Evolutionary conservation across 1,140 invertebrate species (phyloP), one percentile per base, ranked within the genome.

Genomic region (Bombus superbus): DNA sequence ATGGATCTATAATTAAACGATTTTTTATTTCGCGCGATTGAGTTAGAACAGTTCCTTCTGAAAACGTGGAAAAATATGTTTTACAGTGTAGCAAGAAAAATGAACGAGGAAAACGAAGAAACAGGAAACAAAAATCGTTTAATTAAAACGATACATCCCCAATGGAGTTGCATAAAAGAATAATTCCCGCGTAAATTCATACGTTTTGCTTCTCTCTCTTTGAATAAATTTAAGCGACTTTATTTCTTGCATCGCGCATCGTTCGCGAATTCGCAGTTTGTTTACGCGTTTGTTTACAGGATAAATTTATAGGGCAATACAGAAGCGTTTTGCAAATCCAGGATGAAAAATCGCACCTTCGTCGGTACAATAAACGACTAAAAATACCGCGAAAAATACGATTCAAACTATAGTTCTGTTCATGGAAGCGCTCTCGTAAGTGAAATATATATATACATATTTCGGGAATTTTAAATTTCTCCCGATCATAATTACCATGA

Each of bases 301-400:
- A 15, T 3, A 38, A 80, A 85, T 80, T 80, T 85, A 85, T 80
- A 72, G 66, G n/a, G 3, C 15, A 25, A 73, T 44, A 25, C 42
- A 57, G 83, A n/a, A 72, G 32, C 68, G 32, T 80, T 85, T 80
- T 72, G 32, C 68, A 85, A 85, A 85, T 85, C 42, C 40, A 28
- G 4, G 6, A 5, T 85, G 83, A 85, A 80, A 85, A 80, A 85
- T 85, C 68, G 25, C 15, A 35, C n/a, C 28, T 71, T 64, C 22
- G 22, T 25, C 22, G 81, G 2, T 13, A 53, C 72, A 85, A 85
- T 79, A 64, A 85, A 80, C 57, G 68, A 2, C 40, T 71, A 40
- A 22, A 69, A 42, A 42, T 59, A 40, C 38, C 40, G n/a, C 38
- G 76, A 72, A 44, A 72, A 84, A 79, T 72, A 84, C 83, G 40